phyloP scores from a whole-genome alignment of 92 coral and sea anemone genomes.

The Palythoa heliodiscus region DNA sequence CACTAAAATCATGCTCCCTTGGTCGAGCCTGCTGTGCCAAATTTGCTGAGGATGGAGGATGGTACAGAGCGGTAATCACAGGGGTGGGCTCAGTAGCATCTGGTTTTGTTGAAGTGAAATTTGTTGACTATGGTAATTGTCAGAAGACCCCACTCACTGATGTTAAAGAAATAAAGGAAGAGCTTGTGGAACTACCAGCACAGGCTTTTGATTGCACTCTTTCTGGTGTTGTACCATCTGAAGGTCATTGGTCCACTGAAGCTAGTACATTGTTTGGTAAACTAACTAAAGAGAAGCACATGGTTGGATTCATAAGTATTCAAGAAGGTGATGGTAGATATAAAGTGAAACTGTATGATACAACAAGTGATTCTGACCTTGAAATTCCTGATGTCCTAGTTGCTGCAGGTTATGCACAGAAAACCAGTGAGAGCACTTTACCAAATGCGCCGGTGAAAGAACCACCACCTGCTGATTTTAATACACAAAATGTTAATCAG shows the following conservation, averaged over 20 bases:
- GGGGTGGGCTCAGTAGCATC: slow-evolving; percentile 84
- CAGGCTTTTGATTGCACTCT: slow-evolving; percentile 84
- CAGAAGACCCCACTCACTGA: slow-evolving; percentile 78
- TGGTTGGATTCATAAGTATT: slow-evolving; percentile 67
- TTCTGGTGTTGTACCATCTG: slow-evolving; percentile 73
- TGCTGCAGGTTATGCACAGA: slow-evolving; percentile 84
- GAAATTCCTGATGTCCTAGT: slow-evolving; percentile 81
- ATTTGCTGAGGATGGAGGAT: slow-evolving; percentile 84
- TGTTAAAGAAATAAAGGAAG: slow-evolving; percentile 74
- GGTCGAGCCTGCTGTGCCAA: slow-evolving; percentile 94
- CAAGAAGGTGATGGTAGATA: slow-evolving; percentile 65
- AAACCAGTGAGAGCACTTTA: slow-evolving; percentile 37
- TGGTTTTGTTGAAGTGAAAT: slow-evolving; percentile 83
- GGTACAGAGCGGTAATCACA: slow-evolving; percentile 92
- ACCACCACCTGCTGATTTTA: not conserved
- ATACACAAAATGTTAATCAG: not conserved
- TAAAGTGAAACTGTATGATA: slow-evolving; percentile 79
- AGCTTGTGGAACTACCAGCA: slow-evolving; percentile 68
- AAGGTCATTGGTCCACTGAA: slow-evolving; percentile 76
- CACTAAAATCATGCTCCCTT: slow-evolving; percentile 70
- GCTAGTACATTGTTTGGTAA: slow-evolving; percentile 74
- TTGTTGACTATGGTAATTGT: slow-evolving; percentile 93
- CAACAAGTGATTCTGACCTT: slow-evolving; percentile 88
- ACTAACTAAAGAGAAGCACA: slow-evolving; percentile 78
- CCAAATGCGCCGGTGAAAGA: not conserved